phyloP scores from a whole-genome alignment of 2,113 vertebrate genomes.

The Apodemus speciosus region DNA sequence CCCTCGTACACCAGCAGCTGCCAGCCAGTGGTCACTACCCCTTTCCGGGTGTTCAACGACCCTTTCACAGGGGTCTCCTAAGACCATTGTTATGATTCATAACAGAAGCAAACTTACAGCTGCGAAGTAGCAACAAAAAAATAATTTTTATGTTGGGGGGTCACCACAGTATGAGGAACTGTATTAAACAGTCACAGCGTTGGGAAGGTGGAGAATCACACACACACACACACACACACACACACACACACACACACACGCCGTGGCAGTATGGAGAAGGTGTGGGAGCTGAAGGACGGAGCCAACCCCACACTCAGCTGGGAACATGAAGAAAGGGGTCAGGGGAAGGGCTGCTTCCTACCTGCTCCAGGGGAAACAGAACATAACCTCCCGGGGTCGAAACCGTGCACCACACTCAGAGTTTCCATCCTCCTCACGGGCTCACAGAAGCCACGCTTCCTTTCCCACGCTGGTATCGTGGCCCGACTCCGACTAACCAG shows the following conservation, averaged over 20 bases:
- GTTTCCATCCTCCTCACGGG: conserved; percentile 56
- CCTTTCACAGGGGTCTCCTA: background rate
- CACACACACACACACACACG: background rate
- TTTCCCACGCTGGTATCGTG: conserved; percentile 56
- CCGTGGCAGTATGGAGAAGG: background rate
- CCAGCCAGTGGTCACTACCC: background rate
- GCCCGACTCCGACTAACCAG: background rate
- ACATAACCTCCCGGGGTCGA: background rate
- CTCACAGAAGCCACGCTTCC: conserved; percentile 22
- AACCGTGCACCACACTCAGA: conserved; percentile 43
- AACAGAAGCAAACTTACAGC: background rate
- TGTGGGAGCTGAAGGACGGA: background rate
- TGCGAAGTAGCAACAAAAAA: background rate
- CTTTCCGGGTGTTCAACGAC: background rate
- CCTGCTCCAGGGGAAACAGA: conserved; percentile 61
- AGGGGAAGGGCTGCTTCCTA: conserved; percentile 59
- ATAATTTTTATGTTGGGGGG: background rate
- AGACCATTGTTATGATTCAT: background rate
- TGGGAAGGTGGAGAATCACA: background rate
- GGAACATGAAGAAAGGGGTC: conserved; percentile 1
- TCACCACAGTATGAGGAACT: background rate
- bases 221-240: background rate
- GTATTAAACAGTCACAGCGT: background rate
- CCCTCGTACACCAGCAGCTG: background rate
- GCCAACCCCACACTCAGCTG: background rate